These are phyloP conservation scores for Rousettus leschenaultii DNA, from an alignment of 2,113 vertebrate species.

Conservation along the genomic window DNA sequence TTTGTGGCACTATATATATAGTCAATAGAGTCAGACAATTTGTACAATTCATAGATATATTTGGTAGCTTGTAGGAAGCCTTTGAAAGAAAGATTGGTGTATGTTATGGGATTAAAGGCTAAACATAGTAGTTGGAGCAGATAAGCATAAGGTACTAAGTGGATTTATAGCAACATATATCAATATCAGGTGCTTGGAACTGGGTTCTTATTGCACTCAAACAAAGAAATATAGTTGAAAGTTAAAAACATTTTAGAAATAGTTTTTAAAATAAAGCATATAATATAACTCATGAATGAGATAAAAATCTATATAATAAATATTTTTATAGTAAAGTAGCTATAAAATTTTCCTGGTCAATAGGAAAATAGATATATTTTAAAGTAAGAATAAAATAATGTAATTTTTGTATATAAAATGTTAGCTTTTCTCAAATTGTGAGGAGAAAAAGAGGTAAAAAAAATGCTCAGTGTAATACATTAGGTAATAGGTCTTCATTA, in stretches of 20 bases:
- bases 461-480: neutral
- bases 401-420: neutral
- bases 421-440: neutral
- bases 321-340: neutral
- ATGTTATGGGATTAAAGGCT: neutral
- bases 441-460: neutral
- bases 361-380: conserved; percentile 2
- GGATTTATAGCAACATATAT: neutral
- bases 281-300: neutral
- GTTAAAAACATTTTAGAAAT: conserved; percentile 9
- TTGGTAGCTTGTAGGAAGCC: neutral
- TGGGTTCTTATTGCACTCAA: neutral
- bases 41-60: neutral
- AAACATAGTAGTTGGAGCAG: neutral
- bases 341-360: neutral
- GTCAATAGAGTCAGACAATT: neutral
- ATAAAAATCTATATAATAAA: neutral
- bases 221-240: neutral
- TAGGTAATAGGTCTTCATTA: neutral
- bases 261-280: neutral
- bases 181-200: neutral
- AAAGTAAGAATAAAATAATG: neutral
- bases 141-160: neutral
- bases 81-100: neutral
- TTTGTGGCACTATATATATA: neutral